Evolutionary conservation across 2,888 invertebrate genomes (phyloP).

Genomic region (Pristionchus japonicus): DNA sequence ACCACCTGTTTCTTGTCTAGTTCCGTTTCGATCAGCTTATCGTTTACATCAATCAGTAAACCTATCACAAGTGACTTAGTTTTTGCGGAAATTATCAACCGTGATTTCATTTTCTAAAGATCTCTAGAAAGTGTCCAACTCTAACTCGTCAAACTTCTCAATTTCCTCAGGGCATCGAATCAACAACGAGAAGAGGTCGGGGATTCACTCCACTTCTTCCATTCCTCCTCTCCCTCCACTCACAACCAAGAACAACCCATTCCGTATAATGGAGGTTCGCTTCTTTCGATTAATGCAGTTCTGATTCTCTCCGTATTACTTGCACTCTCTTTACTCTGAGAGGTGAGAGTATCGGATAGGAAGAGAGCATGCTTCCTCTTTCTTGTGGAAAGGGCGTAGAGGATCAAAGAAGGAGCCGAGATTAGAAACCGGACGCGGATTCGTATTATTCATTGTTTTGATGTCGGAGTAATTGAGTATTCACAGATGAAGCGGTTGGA

Average conservation of each 20-base stretch:
- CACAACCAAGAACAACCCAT: conserved; percentile 32
- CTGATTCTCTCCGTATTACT: no score
- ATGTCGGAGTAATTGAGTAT: neutral
- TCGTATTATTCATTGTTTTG: neutral
- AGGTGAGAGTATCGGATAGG: no score
- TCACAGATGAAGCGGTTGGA: conserved; percentile 31
- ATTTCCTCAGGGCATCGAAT: conserved; percentile 37
- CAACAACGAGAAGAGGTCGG: conserved; percentile 18
- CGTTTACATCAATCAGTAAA: neutral
- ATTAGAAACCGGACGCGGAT: neutral
- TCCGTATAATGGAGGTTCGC: conserved; percentile 36
- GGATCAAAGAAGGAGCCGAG: conserved; percentile 29
- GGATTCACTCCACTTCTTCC: neutral
- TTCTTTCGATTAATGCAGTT: no score
- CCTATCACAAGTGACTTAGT: no score
- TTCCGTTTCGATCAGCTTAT: neutral
- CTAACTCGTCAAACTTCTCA: neutral
- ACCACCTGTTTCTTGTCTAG: neutral
- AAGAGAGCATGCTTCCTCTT: no score
- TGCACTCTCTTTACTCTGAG: no score
- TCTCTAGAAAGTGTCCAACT: no score
- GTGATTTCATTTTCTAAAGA: no score
- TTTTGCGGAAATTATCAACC: no score
- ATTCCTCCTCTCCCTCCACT: conserved; percentile 4
- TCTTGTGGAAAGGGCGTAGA: neutral